These are phyloP conservation scores for Pica pica DNA, from an alignment of 2,113 vertebrate species.

Conservation along the genomic window DNA sequence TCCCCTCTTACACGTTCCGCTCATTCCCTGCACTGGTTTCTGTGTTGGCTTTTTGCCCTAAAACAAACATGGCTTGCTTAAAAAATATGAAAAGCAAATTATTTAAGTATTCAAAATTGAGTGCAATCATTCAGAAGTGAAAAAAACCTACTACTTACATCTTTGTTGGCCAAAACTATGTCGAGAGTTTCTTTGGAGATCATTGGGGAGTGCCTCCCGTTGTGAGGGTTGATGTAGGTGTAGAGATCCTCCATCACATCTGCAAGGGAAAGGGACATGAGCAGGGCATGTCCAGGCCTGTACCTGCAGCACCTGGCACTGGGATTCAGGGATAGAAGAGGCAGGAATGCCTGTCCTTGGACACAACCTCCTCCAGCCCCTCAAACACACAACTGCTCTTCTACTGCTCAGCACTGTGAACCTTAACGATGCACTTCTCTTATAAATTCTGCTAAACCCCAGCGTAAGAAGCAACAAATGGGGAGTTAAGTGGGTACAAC, in stretches of 20 bases:
- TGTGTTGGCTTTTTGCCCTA: background rate
- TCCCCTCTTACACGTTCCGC: background rate
- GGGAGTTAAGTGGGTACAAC: background rate
- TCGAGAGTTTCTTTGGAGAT: slow-evolving; percentile 87
- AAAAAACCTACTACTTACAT: slow-evolving; percentile 70
- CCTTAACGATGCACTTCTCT: no score
- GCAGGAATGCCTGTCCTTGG: background rate
- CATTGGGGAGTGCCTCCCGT: slow-evolving; percentile 89
- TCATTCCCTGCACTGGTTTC: background rate
- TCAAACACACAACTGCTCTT: background rate
- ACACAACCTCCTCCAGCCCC: background rate
- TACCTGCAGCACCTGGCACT: fast-evolving
- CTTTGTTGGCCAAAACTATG: slow-evolving; percentile 88
- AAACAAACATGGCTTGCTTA: background rate
- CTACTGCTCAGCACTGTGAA: background rate
- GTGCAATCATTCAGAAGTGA: background rate
- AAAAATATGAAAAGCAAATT: background rate
- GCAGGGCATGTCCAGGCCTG: background rate
- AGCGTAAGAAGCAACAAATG: background rate
- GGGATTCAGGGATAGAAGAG: background rate
- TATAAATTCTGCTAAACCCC: background rate
- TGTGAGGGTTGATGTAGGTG: slow-evolving; percentile 89
- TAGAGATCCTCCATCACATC: slow-evolving; percentile 97
- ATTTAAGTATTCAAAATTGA: background rate
- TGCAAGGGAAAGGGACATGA: slow-evolving; percentile 21